Percentiles rank a stretch among this genome's conserved stretches.
phyloP scores from a whole-genome alignment of 1,140 invertebrate species.

The Polypedilum vanderplanki region DNA sequence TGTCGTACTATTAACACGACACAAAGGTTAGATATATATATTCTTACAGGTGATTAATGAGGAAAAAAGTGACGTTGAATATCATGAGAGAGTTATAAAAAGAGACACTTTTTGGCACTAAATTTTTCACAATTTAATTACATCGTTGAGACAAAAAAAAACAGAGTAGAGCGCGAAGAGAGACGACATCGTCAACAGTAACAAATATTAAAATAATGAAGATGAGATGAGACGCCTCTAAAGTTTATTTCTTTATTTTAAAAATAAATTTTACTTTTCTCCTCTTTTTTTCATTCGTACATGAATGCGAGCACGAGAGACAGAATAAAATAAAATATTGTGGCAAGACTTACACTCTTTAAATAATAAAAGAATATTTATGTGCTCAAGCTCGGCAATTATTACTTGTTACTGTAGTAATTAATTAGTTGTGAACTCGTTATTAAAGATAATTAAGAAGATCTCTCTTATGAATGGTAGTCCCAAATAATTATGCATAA shows the following conservation, averaged over 20 bases:
- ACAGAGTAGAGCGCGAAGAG: too few relatives aligned
- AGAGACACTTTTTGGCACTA: neutral
- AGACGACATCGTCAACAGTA: neutral
- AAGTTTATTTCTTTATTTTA: slow-evolving; percentile 1
- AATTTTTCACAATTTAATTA: slow-evolving; percentile 2
- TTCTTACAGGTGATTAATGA: slow-evolving; percentile 18
- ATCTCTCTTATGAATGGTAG: neutral
- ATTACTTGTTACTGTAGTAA: slow-evolving; percentile 1
- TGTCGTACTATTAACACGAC: neutral
- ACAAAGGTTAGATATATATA: neutral
- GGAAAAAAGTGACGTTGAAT: neutral
- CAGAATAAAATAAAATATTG: neutral
- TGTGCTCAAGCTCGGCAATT: neutral
- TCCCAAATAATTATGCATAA: neutral
- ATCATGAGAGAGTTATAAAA: neutral
- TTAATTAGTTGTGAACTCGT: slow-evolving; percentile 13
- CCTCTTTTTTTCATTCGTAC: neutral
- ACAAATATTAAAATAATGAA: too few relatives aligned
- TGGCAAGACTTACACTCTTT: neutral
- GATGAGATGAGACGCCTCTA: too few relatives aligned
- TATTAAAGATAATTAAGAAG: neutral
- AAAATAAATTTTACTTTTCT: neutral
- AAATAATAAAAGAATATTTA: neutral
- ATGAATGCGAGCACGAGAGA: neutral
- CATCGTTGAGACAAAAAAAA: neutral